Conservation (phyloP, 1,140 invertebrate genomes). For the Diorhabda sublineata region DNA sequence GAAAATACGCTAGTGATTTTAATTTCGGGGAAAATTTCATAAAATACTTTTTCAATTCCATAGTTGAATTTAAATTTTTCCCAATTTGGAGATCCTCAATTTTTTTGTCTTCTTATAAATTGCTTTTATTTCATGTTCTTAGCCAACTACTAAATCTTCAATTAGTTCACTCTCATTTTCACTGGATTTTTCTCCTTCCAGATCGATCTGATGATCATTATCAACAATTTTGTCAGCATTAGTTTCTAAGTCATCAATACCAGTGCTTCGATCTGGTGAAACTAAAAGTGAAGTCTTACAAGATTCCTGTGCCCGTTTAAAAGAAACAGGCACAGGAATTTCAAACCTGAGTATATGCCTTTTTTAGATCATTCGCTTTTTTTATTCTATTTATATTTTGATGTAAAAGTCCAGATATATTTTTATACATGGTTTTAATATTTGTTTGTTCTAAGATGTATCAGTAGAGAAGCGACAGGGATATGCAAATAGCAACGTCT, state of each 20-base stretch:
- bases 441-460: conserved; percentile 33
- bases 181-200: conserved; percentile 2
- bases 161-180: conserved; percentile 5
- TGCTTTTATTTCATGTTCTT: conserved; percentile 6
- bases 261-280: conserved; percentile 2
- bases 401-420: conserved; percentile 34
- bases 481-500: conserved; percentile 45
- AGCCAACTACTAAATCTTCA: conserved; percentile 1
- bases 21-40: not conserved
- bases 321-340: conserved; percentile 33
- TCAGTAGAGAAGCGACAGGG: conserved; percentile 43
- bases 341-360: conserved; percentile 29
- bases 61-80: conserved; percentile 4
- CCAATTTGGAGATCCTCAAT: conserved; percentile 4
- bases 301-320: conserved; percentile 29
- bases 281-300: conserved; percentile 6
- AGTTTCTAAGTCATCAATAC: conserved; percentile 2
- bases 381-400: conserved; percentile 22
- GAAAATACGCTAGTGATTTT: not conserved
- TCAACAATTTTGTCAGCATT: conserved; percentile 1
- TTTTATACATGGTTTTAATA: conserved; percentile 33
- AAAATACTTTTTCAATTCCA: conserved; percentile 6
- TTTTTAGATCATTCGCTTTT: conserved; percentile 23
- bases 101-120: conserved; percentile 4
- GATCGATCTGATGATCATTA: conserved; percentile 5